A percentile compares a stretch with the other conserved stretches of the same genome.
These are phyloP conservation scores for Coregonus suidteri DNA, from an alignment of 2,797 vertebrate species.

Conservation along the genomic window DNA sequence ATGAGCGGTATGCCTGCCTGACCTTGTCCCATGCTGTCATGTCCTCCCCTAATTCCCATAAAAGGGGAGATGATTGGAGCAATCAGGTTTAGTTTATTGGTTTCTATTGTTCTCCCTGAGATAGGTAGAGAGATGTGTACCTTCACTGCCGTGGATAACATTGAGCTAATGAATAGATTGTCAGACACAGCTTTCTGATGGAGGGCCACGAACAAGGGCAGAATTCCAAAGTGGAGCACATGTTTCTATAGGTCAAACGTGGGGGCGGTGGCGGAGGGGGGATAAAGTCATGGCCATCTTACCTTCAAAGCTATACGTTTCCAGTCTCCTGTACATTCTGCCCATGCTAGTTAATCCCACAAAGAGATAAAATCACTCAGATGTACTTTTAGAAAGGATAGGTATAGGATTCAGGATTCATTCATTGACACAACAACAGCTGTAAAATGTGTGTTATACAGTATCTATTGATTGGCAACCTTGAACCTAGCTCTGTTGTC, in stretches of 20 bases:
- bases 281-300: neutral
- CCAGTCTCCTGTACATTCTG: neutral
- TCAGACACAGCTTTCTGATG: neutral
- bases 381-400: neutral
- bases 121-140: neutral
- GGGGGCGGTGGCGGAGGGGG: neutral
- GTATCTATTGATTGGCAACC: too few species aligned
- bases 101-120: conserved; percentile 8
- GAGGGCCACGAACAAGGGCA: conserved; percentile 11
- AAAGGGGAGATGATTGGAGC: conserved; percentile 5
- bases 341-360: neutral
- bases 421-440: neutral
- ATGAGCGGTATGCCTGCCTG: conserved; percentile 3
- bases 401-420: too few species aligned
- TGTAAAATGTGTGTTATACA: neutral
- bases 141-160: neutral
- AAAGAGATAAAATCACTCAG: neutral
- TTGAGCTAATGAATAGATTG: neutral
- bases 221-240: neutral
- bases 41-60: conserved; percentile 2
- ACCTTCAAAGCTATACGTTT: neutral
- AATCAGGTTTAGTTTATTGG: conserved; percentile 18
- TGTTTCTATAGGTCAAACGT: neutral
- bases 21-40: conserved; percentile 7
- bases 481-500: too few species aligned